A percentile compares a stretch with the other conserved stretches of the same genome.
phyloP scores from a whole-genome alignment of 2,113 vertebrate species.

The Tachycineta bicolor region DNA sequence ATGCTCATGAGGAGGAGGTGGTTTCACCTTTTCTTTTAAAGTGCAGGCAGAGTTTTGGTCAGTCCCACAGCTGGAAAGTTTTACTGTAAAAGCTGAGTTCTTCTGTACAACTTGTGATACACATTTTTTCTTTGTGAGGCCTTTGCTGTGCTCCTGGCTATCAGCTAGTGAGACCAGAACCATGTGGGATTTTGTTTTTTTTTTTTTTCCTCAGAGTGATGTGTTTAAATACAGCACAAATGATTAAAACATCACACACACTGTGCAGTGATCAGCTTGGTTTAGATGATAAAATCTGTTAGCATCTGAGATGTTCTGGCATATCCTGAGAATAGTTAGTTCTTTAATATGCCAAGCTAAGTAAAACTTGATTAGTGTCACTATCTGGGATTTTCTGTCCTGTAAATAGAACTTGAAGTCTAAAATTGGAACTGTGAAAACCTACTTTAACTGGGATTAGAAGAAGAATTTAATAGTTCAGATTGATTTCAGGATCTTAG shows the following conservation, averaged over 20 bases:
- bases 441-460: conserved; percentile 31
- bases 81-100: not conserved
- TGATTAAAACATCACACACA: not conserved
- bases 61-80: not conserved
- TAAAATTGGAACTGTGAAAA: conserved; percentile 54
- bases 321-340: conserved; percentile 9
- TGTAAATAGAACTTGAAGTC: conserved; percentile 47
- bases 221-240: not conserved
- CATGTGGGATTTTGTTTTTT: not conserved
- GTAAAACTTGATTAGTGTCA: conserved; percentile 60
- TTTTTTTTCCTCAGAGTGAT: not conserved
- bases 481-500: not conserved
- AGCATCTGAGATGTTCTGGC: conserved; percentile 24
- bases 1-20: not conserved
- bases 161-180: not conserved
- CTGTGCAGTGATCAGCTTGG: conserved; percentile 18
- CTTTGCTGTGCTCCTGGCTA: not conserved
- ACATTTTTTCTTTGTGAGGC: not conserved
- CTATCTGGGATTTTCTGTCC: conserved; percentile 46
- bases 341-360: conserved; percentile 37
- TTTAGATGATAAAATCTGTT: conserved; percentile 23
- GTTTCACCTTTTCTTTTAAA: not conserved
- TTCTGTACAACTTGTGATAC: not conserved
- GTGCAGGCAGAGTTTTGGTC: not conserved
- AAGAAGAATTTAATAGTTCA: not conserved